A percentile compares a stretch with the other conserved stretches of the same genome.
Conservation (phyloP, 2,888 invertebrate species). For the Lampropteryx suffumata region DNA sequence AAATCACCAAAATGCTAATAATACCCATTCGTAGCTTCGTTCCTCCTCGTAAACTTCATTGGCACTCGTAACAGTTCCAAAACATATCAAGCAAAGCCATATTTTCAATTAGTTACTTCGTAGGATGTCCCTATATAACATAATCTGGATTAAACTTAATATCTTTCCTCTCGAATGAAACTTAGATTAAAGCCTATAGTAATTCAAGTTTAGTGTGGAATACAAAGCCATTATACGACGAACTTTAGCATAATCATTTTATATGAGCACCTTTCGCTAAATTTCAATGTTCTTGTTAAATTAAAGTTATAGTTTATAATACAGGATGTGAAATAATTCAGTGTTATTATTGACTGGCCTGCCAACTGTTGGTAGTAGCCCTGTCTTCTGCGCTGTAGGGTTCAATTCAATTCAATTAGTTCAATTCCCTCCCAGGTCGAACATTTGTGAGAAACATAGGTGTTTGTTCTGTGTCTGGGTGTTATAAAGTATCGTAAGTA, state of each 20-base stretch:
- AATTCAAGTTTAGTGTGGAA: constrained; percentile 13
- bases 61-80: constrained; percentile 6
- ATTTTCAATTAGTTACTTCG: not conserved
- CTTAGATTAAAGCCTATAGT: constrained; percentile 12
- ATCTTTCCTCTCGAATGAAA: constrained; percentile 9
- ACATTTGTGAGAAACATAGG: too few species aligned
- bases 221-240: constrained; percentile 8
- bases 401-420: too few species aligned
- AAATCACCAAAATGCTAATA: too few species aligned
- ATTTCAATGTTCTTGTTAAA: constrained; percentile 1
- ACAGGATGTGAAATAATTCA: too few species aligned
- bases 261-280: constrained; percentile 1
- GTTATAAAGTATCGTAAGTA: too few species aligned
- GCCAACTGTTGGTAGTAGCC: too few species aligned
- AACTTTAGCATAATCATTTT: constrained; percentile 16
- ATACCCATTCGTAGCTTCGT: too few species aligned
- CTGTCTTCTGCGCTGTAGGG: too few species aligned
- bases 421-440: too few species aligned
- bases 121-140: not conserved
- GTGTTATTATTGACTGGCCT: too few species aligned
- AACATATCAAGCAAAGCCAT: not conserved
- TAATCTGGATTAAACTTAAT: constrained; percentile 2
- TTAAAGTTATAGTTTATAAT: not conserved
- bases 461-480: too few species aligned
- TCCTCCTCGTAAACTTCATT: not conserved